A percentile compares a stretch with the other conserved stretches of the same genome.
These are phyloP conservation scores for Pao palembangensis DNA, from an alignment of 2,113 vertebrate genomes.

Conservation along the genomic window DNA sequence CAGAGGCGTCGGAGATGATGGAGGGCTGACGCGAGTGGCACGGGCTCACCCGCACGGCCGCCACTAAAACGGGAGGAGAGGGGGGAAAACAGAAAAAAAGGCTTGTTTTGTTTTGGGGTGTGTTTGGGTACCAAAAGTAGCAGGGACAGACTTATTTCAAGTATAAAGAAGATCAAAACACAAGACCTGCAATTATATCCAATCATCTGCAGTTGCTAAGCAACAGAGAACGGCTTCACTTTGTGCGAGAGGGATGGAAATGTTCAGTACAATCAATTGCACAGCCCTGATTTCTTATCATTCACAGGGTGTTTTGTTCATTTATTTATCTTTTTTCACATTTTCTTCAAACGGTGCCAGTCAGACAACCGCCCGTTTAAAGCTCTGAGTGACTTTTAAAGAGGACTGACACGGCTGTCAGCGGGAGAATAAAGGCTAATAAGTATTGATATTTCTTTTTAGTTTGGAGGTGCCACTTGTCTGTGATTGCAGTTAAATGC, in stretches of 20 bases:
- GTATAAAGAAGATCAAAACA: conserved; percentile 19
- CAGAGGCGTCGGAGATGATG: conserved; percentile 90
- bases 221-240: conserved; percentile 59
- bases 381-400: not conserved
- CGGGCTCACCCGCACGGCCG: conserved; percentile 91
- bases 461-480: too few species aligned
- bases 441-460: too few species aligned
- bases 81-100: conserved; percentile 4
- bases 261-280: conserved; percentile 20
- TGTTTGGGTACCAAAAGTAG: conserved; percentile 15
- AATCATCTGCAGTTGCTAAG: conserved; percentile 64
- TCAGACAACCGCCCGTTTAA: conserved; percentile 12
- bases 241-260: conserved; percentile 22
- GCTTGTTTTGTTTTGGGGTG: conserved; percentile 36
- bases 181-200: conserved; percentile 38
- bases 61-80: conserved; percentile 65
- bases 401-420: not conserved
- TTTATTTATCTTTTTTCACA: conserved; percentile 1
- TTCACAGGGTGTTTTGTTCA: conserved; percentile 12
- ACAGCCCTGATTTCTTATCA: conserved; percentile 29
- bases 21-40: conserved; percentile 95
- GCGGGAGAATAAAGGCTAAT: too few species aligned
- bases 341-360: conserved; percentile 19
- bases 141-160: conserved; percentile 5
- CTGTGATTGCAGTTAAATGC: too few species aligned